phyloP scores from a whole-genome alignment of 1,140 invertebrate species.

The Drosophila nebulosa region DNA sequence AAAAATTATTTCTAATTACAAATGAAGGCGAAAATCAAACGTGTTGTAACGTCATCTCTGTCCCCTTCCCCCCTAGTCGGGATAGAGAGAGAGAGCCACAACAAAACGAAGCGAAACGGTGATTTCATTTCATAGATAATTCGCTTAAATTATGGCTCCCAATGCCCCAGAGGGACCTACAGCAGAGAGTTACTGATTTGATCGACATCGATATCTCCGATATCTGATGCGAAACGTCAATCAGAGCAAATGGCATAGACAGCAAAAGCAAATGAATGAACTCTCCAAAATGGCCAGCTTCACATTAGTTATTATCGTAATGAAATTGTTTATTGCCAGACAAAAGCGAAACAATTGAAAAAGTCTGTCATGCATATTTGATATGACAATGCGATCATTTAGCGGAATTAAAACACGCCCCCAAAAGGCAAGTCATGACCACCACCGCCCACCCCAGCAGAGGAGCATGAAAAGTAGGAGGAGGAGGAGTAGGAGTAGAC shows the following conservation, averaged over 20 bases:
- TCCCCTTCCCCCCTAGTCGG: background rate
- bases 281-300: background rate
- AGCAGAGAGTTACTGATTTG: constrained; percentile 57
- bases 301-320: constrained; percentile 6
- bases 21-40: constrained; percentile 42
- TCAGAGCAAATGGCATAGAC: constrained; percentile 35
- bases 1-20: constrained; percentile 62
- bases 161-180: constrained; percentile 74
- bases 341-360: constrained; percentile 26
- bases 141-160: constrained; percentile 78
- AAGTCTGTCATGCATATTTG: constrained; percentile 70
- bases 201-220: constrained; percentile 55
- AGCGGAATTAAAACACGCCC: constrained; percentile 65
- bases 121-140: constrained; percentile 80
- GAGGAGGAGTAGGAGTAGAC: constrained; percentile 4
- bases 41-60: too few species aligned
- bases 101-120: constrained; percentile 48
- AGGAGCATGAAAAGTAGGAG: background rate
- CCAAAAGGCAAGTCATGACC: constrained; percentile 4
- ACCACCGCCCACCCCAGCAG: too few species aligned
- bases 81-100: constrained; percentile 33
- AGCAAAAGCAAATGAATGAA: background rate
- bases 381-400: constrained; percentile 63
- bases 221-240: constrained; percentile 38
- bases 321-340: constrained; percentile 14